phyloP scores from a whole-genome alignment of 1,140 invertebrate genomes.

The Leucophenga varia region DNA sequence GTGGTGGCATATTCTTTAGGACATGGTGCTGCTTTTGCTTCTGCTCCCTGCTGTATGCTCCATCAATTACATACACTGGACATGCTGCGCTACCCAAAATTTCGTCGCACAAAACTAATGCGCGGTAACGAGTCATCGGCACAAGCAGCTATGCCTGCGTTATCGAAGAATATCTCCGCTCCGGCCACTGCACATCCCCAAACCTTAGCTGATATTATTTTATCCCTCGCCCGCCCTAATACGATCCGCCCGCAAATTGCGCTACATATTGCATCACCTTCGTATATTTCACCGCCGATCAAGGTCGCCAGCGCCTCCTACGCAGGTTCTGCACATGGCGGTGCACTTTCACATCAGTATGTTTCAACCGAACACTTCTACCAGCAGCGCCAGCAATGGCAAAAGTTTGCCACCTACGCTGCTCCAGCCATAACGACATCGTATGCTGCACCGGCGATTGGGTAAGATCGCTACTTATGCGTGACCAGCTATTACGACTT shows the following conservation, averaged over 20 bases:
- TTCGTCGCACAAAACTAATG: constrained; percentile 18
- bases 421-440: constrained; percentile 20
- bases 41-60: constrained; percentile 22
- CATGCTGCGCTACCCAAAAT: constrained; percentile 19
- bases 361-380: constrained; percentile 13
- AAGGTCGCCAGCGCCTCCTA: constrained; percentile 11
- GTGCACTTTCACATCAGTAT: constrained; percentile 20
- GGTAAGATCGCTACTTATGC: constrained; percentile 5
- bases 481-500: constrained; percentile 24
- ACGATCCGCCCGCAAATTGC: constrained; percentile 8
- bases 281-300: constrained; percentile 5
- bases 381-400: constrained; percentile 19
- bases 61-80: constrained; percentile 24
- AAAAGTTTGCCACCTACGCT: constrained; percentile 25
- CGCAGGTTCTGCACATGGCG: constrained; percentile 21
- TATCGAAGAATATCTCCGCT: constrained; percentile 35
- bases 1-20: neutral
- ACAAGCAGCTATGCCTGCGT: constrained; percentile 31
- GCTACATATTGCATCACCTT: constrained; percentile 30
- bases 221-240: too few relatives aligned
- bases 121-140: neutral
- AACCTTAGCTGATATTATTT: too few relatives aligned
- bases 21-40: neutral
- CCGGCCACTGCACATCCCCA: constrained; percentile 5
- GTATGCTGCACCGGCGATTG: constrained; percentile 10